A percentile compares a stretch with the other conserved stretches of the same genome.
Conservation (phyloP, 2,888 invertebrate genomes). For the Azorinus chamasolen region DNA sequence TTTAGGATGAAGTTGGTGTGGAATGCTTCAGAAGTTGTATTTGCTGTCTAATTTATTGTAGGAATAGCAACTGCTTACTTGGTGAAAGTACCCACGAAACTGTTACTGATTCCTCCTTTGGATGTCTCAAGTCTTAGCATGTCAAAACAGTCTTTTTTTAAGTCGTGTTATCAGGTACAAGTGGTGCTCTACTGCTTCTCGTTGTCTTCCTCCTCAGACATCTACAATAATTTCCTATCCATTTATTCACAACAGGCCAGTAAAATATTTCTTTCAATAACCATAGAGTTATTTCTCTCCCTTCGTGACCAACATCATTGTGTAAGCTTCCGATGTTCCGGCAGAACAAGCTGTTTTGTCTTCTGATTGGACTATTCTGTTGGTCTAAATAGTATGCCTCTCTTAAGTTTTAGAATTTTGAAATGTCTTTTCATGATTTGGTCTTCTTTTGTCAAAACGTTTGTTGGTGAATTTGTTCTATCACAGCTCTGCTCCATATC, state of each 20-base stretch:
- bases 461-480: neutral
- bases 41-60: conserved; percentile 32
- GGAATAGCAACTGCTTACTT: conserved; percentile 33
- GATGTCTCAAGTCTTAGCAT: conserved; percentile 4
- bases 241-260: neutral
- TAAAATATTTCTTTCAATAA: conserved; percentile 9
- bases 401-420: neutral
- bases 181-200: conserved; percentile 1
- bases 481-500: conserved; percentile 9
- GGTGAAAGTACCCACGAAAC: conserved; percentile 15
- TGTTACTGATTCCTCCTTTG: conserved; percentile 3
- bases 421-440: neutral
- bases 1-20: conserved; percentile 22
- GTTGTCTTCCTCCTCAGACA: conserved; percentile 4
- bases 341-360: neutral
- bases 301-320: conserved; percentile 7
- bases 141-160: conserved; percentile 9
- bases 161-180: neutral
- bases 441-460: too few relatives aligned
- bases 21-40: too few relatives aligned
- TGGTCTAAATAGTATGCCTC: neutral
- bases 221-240: neutral
- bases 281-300: neutral
- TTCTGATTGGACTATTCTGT: neutral
- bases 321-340: neutral